Evolutionary conservation across 2,888 invertebrate genomes (phyloP).

Genomic region (Trimorus sp.): DNA sequence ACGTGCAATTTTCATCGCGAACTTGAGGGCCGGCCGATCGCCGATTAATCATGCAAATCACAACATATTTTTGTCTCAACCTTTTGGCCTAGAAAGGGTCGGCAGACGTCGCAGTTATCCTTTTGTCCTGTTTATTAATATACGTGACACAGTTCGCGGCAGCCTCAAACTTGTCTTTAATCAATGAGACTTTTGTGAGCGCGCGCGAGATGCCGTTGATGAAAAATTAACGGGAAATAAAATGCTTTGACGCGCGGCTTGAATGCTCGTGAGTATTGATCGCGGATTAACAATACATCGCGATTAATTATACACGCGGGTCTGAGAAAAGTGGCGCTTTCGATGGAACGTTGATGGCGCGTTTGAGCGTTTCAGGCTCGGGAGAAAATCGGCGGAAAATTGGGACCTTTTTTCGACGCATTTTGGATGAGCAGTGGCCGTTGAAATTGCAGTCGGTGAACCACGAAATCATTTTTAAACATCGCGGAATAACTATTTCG

Average conservation of each 20-base stretch:
- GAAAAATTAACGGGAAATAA: slow-evolving; percentile 49
- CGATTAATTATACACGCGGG: slow-evolving; percentile 32
- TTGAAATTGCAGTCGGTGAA: no score
- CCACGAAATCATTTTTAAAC: no score
- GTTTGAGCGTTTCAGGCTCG: background rate
- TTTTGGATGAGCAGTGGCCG: no score
- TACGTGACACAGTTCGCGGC: slow-evolving; percentile 51
- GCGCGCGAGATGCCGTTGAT: slow-evolving; percentile 24
- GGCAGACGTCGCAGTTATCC: slow-evolving; percentile 49
- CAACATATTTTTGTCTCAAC: slow-evolving; percentile 34
- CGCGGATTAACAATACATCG: slow-evolving; percentile 38
- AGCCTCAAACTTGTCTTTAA: slow-evolving; percentile 56
- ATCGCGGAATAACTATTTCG: no score
- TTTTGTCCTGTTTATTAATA: slow-evolving; percentile 61
- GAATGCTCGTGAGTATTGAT: slow-evolving; percentile 37
- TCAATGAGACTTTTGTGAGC: slow-evolving; percentile 51
- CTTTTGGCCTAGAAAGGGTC: slow-evolving; percentile 47
- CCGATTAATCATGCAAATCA: slow-evolving; percentile 25
- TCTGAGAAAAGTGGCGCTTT: background rate
- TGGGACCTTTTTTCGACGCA: no score
- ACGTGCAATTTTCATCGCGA: slow-evolving; percentile 23
- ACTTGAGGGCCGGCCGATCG: background rate
- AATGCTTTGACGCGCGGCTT: background rate
- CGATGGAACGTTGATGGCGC: background rate
- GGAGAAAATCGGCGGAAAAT: no score